phyloP scores from a whole-genome alignment of 2,888 invertebrate genomes.

The Conchocele bisecta region DNA sequence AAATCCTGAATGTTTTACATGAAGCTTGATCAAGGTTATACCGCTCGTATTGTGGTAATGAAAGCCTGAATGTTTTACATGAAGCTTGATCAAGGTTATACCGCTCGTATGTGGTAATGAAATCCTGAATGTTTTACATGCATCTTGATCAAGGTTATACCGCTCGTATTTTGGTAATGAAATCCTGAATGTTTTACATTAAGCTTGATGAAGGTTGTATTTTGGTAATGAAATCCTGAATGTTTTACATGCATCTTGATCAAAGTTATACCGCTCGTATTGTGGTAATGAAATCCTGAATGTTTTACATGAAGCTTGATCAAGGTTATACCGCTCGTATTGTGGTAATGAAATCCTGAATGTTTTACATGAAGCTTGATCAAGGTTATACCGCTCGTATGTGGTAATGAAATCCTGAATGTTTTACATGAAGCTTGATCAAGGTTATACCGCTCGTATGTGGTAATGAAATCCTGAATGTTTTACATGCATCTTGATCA shows the following conservation, averaged over 20 bases:
- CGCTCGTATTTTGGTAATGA: slow-evolving; percentile 98
- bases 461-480: slow-evolving; percentile 95
- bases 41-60: slow-evolving; percentile 98
- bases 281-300: slow-evolving; percentile 96
- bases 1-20: slow-evolving; percentile 93
- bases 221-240: too few species aligned
- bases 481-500: too few species aligned
- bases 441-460: slow-evolving; percentile 98
- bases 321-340: too few species aligned
- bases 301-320: too few species aligned
- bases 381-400: slow-evolving; percentile 97
- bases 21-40: slow-evolving; percentile 94
- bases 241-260: too few species aligned
- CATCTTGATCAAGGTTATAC: slow-evolving; percentile 95
- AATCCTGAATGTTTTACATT: slow-evolving; percentile 90
- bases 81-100: slow-evolving; percentile 94
- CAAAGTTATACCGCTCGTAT: too few species aligned
- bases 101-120: slow-evolving; percentile 98
- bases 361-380: slow-evolving; percentile 88
- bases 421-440: slow-evolving; percentile 89
- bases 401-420: slow-evolving; percentile 96
- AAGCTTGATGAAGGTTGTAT: slow-evolving; percentile 95
- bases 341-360: slow-evolving; percentile 97
- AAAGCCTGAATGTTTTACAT: slow-evolving; percentile 92
- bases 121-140: slow-evolving; percentile 91